phyloP scores from a whole-genome alignment of 2,888 invertebrate genomes.

The Ophonus ardosiacus region DNA sequence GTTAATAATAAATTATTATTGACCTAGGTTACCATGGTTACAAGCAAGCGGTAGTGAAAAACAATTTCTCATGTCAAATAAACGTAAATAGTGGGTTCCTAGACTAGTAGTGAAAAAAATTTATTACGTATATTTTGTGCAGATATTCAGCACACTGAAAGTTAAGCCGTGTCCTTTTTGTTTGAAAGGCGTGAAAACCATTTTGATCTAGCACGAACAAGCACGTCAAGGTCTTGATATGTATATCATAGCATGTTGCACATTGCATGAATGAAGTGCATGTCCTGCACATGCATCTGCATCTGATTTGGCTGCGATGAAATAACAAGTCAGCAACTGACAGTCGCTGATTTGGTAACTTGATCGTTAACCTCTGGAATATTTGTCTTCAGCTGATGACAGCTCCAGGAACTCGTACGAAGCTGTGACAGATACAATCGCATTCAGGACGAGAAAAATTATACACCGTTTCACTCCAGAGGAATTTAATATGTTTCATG shows the following conservation, averaged over 20 bases:
- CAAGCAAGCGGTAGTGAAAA: too few species aligned
- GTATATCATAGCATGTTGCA: background rate
- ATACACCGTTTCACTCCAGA: background rate
- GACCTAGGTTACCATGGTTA: too few species aligned
- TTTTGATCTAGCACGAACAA: background rate
- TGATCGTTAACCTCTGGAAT: conserved; percentile 39
- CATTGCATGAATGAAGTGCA: background rate
- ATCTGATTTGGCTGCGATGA: conserved; percentile 34
- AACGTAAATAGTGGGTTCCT: too few species aligned
- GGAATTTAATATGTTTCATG: too few species aligned
- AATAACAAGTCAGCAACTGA: conserved; percentile 42
- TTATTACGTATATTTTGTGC: background rate
- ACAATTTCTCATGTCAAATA: too few species aligned
- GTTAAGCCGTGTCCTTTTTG: background rate
- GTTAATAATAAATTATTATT: too few species aligned
- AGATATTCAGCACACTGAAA: background rate
- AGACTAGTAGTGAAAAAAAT: too few species aligned
- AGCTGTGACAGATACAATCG: conserved; percentile 30
- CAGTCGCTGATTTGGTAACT: conserved; percentile 47
- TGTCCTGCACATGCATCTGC: conserved; percentile 15
- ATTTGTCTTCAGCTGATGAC: conserved; percentile 44
- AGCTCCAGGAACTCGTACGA: conserved; percentile 13
- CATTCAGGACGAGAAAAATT: background rate
- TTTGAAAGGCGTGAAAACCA: background rate
- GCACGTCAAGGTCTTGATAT: background rate